These are phyloP conservation scores for Diaphora mendica DNA, from an alignment of 2,888 invertebrate genomes.

Conservation along the genomic window DNA sequence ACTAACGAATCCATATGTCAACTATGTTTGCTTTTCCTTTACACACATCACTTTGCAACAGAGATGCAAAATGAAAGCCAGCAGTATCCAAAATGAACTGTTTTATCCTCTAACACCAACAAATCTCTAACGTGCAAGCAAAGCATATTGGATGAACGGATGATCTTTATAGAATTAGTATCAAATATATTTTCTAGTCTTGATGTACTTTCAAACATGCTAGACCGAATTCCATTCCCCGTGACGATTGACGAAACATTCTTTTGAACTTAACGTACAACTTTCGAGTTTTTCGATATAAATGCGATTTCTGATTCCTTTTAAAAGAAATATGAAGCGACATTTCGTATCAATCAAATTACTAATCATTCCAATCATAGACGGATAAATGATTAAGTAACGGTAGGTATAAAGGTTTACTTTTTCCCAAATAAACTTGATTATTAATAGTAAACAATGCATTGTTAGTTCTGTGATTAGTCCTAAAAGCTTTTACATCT, in stretches of 20 bases:
- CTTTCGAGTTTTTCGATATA: not conserved
- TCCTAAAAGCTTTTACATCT: conserved; percentile 24
- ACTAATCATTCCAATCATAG: not conserved
- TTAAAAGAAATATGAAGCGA: not conserved
- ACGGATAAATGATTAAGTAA: not conserved
- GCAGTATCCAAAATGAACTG: too few relatives aligned
- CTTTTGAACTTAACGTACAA: not conserved
- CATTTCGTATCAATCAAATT: not conserved
- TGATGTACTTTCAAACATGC: not conserved
- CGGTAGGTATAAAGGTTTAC: not conserved
- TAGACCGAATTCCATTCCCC: not conserved
- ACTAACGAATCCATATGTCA: too few relatives aligned
- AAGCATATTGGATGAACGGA: too few relatives aligned
- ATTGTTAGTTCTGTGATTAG: conserved; percentile 10
- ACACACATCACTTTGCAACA: too few relatives aligned
- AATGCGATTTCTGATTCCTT: not conserved
- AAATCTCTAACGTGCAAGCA: too few relatives aligned
- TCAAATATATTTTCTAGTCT: not conserved
- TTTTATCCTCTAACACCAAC: too few relatives aligned
- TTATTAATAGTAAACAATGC: conserved; percentile 13
- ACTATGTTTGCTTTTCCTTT: too few relatives aligned
- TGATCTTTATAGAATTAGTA: too few relatives aligned
- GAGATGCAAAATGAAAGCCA: too few relatives aligned
- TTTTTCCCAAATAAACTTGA: not conserved
- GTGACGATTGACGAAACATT: not conserved